Percentiles rank a stretch among this genome's conserved stretches.
Conservation (phyloP, 1,140 invertebrate genomes). For the Trachymyrmex cornetzi region DNA sequence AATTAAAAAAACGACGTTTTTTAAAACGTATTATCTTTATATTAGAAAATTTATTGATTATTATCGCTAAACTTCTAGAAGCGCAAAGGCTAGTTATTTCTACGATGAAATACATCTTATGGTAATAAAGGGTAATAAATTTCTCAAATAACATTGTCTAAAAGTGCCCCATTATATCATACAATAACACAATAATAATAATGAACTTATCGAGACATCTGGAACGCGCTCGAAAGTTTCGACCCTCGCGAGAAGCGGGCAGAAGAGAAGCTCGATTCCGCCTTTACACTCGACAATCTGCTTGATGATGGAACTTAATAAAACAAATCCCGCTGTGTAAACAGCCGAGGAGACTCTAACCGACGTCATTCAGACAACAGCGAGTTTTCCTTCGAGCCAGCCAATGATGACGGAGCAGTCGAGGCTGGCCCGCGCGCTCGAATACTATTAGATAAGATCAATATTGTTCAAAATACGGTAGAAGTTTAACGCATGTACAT, state of each 20-base stretch:
- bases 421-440: conserved; percentile 68
- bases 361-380: conserved; percentile 84
- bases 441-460: conserved; percentile 86
- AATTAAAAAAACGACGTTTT: not conserved
- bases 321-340: conserved; percentile 85
- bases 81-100: not conserved
- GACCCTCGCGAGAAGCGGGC: conserved; percentile 67
- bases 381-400: conserved; percentile 80
- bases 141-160: conserved; percentile 9
- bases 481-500: conserved; percentile 80
- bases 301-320: conserved; percentile 86
- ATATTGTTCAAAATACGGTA: conserved; percentile 84
- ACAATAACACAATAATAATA: conserved; percentile 57
- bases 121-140: conserved; percentile 23
- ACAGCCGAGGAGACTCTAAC: conserved; percentile 80
- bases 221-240: conserved; percentile 51
- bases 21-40: not conserved
- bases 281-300: conserved; percentile 83
- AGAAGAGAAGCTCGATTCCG: conserved; percentile 79
- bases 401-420: conserved; percentile 78
- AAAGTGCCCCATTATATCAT: conserved; percentile 31
- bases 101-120: not conserved
- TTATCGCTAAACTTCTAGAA: not conserved
- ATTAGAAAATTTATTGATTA: not conserved
- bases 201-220: conserved; percentile 52